phyloP scores from a whole-genome alignment of 2,113 vertebrate species.

The Esox niger region DNA sequence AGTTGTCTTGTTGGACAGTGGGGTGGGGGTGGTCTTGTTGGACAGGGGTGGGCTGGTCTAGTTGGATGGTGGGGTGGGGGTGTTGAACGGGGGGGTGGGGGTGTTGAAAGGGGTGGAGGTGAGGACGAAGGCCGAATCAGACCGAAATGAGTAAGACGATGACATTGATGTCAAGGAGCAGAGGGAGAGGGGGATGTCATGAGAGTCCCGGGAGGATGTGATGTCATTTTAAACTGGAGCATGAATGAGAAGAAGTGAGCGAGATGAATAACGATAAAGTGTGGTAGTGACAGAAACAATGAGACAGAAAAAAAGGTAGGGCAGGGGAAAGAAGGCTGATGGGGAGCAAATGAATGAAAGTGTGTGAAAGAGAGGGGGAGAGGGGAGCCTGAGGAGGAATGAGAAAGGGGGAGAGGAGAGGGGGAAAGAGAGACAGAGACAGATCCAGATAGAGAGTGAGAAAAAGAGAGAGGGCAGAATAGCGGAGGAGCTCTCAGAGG shows the following conservation, averaged over 20 bases:
- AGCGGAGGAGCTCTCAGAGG: not conserved
- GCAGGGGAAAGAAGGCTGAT: not conserved
- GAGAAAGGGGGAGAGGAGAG: slow-evolving; percentile 20
- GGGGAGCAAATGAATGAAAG: not conserved
- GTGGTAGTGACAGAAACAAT: not conserved
- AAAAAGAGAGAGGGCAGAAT: not conserved
- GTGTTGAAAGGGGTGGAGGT: too few relatives aligned
- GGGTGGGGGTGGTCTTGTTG: too few relatives aligned
- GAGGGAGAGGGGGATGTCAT: not conserved
- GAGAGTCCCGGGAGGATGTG: too few relatives aligned
- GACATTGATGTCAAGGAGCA: too few relatives aligned
- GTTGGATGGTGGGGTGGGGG: too few relatives aligned
- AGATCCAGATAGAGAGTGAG: slow-evolving; percentile 20
- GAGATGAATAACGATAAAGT: too few relatives aligned
- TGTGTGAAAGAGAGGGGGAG: not conserved
- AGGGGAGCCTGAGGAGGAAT: not conserved
- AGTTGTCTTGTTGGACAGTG: too few relatives aligned
- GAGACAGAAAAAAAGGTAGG: not conserved
- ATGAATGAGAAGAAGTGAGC: not conserved
- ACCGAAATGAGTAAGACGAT: too few relatives aligned
- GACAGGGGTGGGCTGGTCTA: too few relatives aligned
- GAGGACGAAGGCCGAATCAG: too few relatives aligned
- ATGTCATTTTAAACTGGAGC: too few relatives aligned
- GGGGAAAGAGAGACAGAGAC: slow-evolving; percentile 31
- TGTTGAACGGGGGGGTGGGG: too few relatives aligned